phyloP scores from a whole-genome alignment of 2,888 invertebrate genomes.

The Trichacis sp. region DNA sequence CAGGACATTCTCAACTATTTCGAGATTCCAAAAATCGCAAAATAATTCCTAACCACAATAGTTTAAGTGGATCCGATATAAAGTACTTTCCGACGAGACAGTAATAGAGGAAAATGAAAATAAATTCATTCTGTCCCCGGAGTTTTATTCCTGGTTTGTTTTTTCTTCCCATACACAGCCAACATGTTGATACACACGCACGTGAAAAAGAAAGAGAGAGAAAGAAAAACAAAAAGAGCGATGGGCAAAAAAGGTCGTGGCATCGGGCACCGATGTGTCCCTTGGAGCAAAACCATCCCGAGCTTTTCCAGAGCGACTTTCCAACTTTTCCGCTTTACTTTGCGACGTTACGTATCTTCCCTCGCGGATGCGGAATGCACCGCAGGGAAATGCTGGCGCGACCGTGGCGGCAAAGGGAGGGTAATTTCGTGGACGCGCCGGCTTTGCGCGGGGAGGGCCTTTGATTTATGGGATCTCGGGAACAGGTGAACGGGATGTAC shows the following conservation, averaged over 20 bases:
- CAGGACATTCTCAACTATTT: too few relatives aligned
- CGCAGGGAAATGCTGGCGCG: slow-evolving; percentile 24
- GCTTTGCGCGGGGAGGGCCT: slow-evolving; percentile 30
- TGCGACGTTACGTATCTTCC: slow-evolving; percentile 28
- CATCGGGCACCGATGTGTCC: slow-evolving; percentile 5
- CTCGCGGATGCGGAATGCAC: slow-evolving; percentile 26
- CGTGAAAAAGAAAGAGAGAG: not conserved
- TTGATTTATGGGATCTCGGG: slow-evolving; percentile 38
- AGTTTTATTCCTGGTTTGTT: not conserved
- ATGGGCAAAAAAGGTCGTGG: not conserved
- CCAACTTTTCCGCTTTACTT: slow-evolving; percentile 48
- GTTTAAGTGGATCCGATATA: not conserved
- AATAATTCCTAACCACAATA: not conserved
- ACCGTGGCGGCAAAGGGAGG: slow-evolving; percentile 21
- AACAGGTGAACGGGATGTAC: slow-evolving; percentile 33
- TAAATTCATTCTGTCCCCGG: not conserved
- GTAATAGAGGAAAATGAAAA: not conserved
- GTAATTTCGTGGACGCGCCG: slow-evolving; percentile 28
- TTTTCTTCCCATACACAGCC: not conserved
- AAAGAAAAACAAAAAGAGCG: too few relatives aligned
- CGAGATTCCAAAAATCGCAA: too few relatives aligned
- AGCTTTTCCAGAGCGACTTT: slow-evolving; percentile 19
- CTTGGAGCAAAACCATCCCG: slow-evolving; percentile 21
- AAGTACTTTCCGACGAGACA: not conserved
- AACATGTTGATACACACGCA: not conserved